Conservation (phyloP, 2,113 vertebrate genomes). For the Pao palembangensis region DNA sequence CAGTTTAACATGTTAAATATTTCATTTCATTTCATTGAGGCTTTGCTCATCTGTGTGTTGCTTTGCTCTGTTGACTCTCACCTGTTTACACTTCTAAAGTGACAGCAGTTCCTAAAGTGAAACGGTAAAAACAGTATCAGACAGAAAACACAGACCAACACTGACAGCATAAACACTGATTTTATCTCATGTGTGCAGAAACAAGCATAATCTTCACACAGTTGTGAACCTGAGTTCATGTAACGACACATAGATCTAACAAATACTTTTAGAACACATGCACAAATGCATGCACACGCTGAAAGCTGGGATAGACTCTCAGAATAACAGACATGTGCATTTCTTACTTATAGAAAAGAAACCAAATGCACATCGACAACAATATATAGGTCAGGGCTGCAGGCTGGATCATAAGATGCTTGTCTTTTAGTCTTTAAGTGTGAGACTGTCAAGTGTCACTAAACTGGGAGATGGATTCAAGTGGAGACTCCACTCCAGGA, state of each 20-base stretch:
- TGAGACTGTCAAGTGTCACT: slow-evolving; percentile 46
- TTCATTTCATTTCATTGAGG: background rate
- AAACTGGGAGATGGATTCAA: slow-evolving; percentile 8
- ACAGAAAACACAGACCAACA: slow-evolving; percentile 34
- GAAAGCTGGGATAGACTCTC: too few relatives aligned
- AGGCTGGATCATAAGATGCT: slow-evolving; percentile 37
- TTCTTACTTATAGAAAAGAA: background rate
- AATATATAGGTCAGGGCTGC: slow-evolving; percentile 71
- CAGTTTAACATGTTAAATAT: too few relatives aligned
- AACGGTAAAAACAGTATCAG: slow-evolving; percentile 46
- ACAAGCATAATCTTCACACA: slow-evolving; percentile 33
- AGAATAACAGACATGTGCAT: slow-evolving; percentile 4
- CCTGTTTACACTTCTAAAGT: slow-evolving; percentile 29
- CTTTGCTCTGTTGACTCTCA: slow-evolving; percentile 42
- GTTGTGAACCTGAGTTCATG: slow-evolving; percentile 10
- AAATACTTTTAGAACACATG: slow-evolving; percentile 15
- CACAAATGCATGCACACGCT: slow-evolving; percentile 22
- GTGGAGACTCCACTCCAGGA: slow-evolving; percentile 68
- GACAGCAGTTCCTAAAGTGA: slow-evolving; percentile 53
- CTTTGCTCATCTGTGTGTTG: slow-evolving; percentile 7
- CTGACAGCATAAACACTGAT: slow-evolving; percentile 68
- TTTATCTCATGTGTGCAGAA: slow-evolving; percentile 33
- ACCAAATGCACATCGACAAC: slow-evolving; percentile 8
- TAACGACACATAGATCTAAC: slow-evolving; percentile 6
- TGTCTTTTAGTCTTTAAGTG: slow-evolving; percentile 20